phyloP scores from a whole-genome alignment of 2,113 vertebrate genomes.

The Probosciger aterrimus region DNA sequence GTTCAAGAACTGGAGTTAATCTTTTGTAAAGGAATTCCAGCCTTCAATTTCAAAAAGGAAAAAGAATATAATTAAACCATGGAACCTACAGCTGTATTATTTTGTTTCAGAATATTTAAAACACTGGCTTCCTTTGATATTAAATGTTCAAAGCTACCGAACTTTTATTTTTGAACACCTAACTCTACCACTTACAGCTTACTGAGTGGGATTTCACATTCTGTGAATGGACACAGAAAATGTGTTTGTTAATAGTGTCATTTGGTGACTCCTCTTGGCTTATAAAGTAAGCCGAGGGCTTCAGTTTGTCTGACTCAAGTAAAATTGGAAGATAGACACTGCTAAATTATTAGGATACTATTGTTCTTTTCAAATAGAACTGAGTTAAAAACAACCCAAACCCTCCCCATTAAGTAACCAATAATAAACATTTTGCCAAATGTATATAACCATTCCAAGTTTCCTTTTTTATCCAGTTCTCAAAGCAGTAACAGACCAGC shows the following conservation, averaged over 20 bases:
- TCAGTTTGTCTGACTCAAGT: not conserved
- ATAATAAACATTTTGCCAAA: not conserved
- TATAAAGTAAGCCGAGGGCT: not conserved
- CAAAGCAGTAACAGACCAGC: not conserved
- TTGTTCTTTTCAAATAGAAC: not conserved
- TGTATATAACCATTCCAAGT: not conserved
- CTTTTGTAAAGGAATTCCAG: not conserved
- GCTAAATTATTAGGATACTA: not conserved
- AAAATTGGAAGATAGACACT: not conserved
- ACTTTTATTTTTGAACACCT: not conserved
- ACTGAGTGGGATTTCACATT: not conserved
- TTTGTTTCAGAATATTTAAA: not conserved
- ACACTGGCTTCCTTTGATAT: not conserved
- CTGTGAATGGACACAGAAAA: not conserved
- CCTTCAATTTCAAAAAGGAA: not conserved
- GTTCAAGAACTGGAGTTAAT: not conserved
- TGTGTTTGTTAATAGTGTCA: not conserved
- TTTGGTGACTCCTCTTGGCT: not conserved
- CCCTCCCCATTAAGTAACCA: not conserved
- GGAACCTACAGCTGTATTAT: not conserved
- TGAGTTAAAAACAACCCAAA: not conserved
- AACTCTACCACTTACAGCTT: not conserved
- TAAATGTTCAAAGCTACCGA: not conserved
- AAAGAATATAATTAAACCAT: not conserved
- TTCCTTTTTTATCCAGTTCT: slow-evolving; percentile 9